These are phyloP conservation scores for Parnassius mnemosyne DNA, from an alignment of 2,888 invertebrate genomes.

Conservation along the genomic window DNA sequence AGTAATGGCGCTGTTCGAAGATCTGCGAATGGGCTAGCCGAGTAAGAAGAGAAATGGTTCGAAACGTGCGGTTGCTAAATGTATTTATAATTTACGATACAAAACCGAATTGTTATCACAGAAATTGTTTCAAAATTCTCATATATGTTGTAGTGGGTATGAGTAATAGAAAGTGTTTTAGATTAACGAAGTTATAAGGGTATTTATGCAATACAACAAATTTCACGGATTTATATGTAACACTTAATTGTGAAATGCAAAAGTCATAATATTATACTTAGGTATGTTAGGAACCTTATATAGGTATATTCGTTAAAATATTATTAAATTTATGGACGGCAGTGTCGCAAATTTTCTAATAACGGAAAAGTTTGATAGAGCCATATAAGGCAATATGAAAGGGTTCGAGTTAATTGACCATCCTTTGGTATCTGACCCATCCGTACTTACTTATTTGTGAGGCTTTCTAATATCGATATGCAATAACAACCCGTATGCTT, in stretches of 20 bases:
- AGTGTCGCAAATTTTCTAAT: constrained; percentile 27
- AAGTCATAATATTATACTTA: too few species aligned
- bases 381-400: constrained; percentile 16
- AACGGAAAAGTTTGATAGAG: constrained; percentile 9
- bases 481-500: constrained; percentile 1
- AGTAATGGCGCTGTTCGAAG: constrained; percentile 78
- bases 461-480: constrained; percentile 14
- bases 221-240: too few species aligned
- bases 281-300: too few species aligned
- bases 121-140: constrained; percentile 43
- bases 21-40: constrained; percentile 78
- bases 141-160: background rate
- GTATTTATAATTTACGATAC: constrained; percentile 78
- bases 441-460: constrained; percentile 6
- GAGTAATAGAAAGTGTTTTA: background rate
- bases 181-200: too few species aligned
- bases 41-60: constrained; percentile 77
- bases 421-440: constrained; percentile 21
- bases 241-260: too few species aligned
- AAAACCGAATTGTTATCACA: constrained; percentile 68
- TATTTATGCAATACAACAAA: too few species aligned
- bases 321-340: constrained; percentile 43
- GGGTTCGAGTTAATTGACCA: constrained; percentile 25
- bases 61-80: constrained; percentile 71
- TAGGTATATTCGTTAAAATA: too few species aligned